These are phyloP conservation scores for Teleopsis dalmanni DNA, from an alignment of 1,140 invertebrate genomes.

Conservation along the genomic window DNA sequence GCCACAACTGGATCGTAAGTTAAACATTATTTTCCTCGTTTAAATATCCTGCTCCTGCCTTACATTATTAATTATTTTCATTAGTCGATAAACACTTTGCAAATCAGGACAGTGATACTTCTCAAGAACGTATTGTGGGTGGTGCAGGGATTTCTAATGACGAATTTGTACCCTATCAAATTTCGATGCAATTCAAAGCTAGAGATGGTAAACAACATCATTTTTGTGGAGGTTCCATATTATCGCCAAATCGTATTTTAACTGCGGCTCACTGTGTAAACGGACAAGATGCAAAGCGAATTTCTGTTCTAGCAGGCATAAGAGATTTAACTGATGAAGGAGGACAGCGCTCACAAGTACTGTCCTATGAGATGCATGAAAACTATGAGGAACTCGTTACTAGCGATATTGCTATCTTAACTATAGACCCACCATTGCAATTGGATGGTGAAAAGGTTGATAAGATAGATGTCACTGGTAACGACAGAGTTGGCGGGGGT, in stretches of 20 bases:
- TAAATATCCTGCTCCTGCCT: too few species aligned
- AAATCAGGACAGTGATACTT: constrained; percentile 17
- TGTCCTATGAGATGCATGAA: constrained; percentile 34
- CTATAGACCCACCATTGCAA: constrained; percentile 36
- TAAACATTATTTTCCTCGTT: too few species aligned
- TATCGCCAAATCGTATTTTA: constrained; percentile 44
- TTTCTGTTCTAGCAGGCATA: constrained; percentile 46
- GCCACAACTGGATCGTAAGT: too few species aligned
- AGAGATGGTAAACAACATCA: constrained; percentile 27
- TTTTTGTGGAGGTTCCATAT: constrained; percentile 47
- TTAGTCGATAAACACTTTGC: constrained; percentile 36
- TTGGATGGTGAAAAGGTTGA: constrained; percentile 27
- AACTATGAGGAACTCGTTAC: constrained; percentile 36
- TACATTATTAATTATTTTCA: too few species aligned
- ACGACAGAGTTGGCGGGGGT: constrained; percentile 25
- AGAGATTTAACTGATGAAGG: constrained; percentile 33
- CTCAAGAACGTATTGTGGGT: constrained; percentile 35
- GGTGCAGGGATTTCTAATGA: constrained; percentile 30
- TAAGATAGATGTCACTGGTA: constrained; percentile 29
- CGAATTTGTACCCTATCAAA: constrained; percentile 37
- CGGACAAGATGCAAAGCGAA: constrained; percentile 34
- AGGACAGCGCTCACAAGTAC: constrained; percentile 33
- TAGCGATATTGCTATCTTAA: constrained; percentile 41
- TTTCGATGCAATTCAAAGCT: constrained; percentile 36
- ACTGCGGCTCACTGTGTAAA: constrained; percentile 50